Evolutionary conservation across 2,888 invertebrate species (phyloP).

Genomic region (Acanthosepion esculentum): DNA sequence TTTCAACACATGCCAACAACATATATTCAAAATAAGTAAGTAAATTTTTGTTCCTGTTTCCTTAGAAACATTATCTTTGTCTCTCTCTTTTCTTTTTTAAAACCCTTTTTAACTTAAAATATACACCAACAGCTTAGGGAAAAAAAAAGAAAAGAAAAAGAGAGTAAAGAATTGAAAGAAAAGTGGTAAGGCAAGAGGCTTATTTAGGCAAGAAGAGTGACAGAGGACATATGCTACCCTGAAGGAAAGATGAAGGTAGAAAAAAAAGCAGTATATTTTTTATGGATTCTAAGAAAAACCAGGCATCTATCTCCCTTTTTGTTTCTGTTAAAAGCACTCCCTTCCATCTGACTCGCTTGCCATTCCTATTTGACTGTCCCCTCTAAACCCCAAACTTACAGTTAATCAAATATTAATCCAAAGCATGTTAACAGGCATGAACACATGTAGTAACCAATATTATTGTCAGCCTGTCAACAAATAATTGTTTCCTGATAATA

Average conservation of each 20-base stretch:
- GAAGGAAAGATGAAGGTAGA: background rate
- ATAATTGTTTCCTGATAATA: background rate
- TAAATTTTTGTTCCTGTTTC: background rate
- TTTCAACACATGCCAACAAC: constrained; percentile 41
- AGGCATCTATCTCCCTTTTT: too few species aligned
- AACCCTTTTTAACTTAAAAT: background rate
- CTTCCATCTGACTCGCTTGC: background rate
- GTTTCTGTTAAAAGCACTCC: background rate
- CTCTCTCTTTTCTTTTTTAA: background rate
- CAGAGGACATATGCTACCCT: background rate
- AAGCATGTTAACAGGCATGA: background rate
- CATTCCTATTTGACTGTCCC: background rate
- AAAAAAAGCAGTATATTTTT: background rate
- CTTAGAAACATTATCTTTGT: background rate
- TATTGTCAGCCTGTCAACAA: background rate
- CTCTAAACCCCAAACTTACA: too few species aligned
- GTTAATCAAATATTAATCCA: constrained; percentile 18
- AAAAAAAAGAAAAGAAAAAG: background rate
- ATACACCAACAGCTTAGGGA: too few species aligned
- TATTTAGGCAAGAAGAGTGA: background rate
- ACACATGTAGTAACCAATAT: background rate
- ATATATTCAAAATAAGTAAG: constrained; percentile 38
- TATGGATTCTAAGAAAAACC: too few species aligned
- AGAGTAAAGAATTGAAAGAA: background rate
- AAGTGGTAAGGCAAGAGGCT: background rate